Percentiles rank a stretch among this genome's conserved stretches.
These are phyloP conservation scores for Pangasianodon gigas DNA, from an alignment of 2,113 vertebrate species.

Conservation along the genomic window DNA sequence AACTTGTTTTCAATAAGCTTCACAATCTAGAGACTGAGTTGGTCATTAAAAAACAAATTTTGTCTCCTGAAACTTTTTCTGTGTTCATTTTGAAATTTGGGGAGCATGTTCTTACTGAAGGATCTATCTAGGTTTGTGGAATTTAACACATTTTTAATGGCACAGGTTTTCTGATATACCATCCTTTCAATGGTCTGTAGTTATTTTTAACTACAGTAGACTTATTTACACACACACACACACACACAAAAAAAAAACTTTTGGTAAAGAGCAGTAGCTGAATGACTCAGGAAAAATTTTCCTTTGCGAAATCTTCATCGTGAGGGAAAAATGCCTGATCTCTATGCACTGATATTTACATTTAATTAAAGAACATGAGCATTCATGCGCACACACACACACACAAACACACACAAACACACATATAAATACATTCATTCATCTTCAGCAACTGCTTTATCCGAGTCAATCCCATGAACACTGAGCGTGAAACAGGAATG, in stretches of 20 bases:
- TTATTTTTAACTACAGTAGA: too few species aligned
- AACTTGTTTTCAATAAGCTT: background rate
- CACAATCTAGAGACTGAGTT: background rate
- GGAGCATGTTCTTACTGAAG: background rate
- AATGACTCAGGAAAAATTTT: too few species aligned
- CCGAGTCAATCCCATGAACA: too few species aligned
- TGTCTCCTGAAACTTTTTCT: background rate
- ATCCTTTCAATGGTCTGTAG: background rate
- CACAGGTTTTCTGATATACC: too few species aligned
- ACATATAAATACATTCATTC: background rate
- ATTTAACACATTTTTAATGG: too few species aligned
- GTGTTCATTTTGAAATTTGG: background rate
- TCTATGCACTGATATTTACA: background rate
- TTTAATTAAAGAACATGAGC: background rate
- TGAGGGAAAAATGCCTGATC: too few species aligned
- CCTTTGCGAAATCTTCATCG: too few species aligned
- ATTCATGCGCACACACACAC: constrained; percentile 22
- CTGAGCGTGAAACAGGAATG: too few species aligned
- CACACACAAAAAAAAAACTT: background rate
- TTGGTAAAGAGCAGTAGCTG: too few species aligned
- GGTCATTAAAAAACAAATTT: background rate
- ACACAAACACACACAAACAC: background rate
- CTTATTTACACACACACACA: background rate
- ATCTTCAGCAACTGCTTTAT: too few species aligned
- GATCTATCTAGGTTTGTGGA: background rate